These are phyloP conservation scores for Lagopus leucura DNA, from an alignment of 2,113 vertebrate species.

Conservation along the genomic window DNA sequence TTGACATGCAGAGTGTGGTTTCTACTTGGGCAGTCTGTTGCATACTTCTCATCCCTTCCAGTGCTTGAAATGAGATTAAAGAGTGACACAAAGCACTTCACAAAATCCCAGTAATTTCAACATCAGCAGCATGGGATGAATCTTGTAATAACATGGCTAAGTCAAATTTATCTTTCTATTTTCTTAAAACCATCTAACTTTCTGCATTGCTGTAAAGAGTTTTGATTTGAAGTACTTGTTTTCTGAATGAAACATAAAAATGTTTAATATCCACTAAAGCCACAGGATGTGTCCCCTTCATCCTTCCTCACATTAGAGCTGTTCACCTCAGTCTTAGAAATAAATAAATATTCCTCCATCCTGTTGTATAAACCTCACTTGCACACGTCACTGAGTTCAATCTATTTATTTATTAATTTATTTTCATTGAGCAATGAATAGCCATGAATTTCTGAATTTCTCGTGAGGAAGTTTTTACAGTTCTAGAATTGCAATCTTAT, in stretches of 20 bases:
- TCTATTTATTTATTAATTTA: background rate
- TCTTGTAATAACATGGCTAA: background rate
- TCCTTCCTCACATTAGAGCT: background rate
- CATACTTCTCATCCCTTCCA: background rate
- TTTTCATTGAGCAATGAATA: background rate
- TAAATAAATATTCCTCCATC: background rate
- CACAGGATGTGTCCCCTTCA: rapidly evolving
- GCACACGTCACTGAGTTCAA: background rate
- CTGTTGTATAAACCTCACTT: background rate
- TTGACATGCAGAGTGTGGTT: background rate
- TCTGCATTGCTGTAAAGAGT: background rate
- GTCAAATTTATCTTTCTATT: background rate
- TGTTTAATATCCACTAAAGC: background rate
- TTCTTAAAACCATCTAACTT: background rate
- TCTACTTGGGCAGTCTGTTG: conserved; percentile 5
- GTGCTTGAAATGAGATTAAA: background rate
- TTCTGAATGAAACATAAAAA: background rate
- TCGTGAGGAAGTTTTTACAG: rapidly evolving
- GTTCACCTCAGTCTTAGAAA: background rate
- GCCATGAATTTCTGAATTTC: background rate
- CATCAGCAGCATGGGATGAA: background rate
- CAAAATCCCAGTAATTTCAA: background rate
- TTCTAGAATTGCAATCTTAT: background rate
- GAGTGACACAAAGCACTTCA: background rate
- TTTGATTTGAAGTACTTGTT: background rate